Evolutionary conservation across 2,888 invertebrate species (phyloP).

Genomic region (Pandemis cinnamomeana): DNA sequence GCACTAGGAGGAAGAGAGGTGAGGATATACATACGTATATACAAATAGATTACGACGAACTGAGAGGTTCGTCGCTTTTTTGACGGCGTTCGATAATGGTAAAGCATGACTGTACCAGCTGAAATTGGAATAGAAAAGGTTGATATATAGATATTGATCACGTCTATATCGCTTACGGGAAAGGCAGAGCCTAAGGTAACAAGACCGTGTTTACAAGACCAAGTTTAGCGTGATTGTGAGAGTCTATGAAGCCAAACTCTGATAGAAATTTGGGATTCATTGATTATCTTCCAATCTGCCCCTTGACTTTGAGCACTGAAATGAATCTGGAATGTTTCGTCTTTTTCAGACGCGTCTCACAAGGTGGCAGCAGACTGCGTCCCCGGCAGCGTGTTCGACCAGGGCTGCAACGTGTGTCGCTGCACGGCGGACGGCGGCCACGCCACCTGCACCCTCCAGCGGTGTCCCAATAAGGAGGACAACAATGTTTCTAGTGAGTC

Average conservation of each 20-base stretch:
- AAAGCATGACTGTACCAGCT: too few species aligned
- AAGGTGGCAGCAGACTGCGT: slow-evolving; percentile 60
- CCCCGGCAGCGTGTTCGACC: slow-evolving; percentile 69
- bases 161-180: too few species aligned
- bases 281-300: neutral
- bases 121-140: too few species aligned
- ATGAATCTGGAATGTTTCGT: neutral
- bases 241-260: too few species aligned
- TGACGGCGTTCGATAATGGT: too few species aligned
- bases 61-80: too few species aligned
- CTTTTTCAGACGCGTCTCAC: slow-evolving; percentile 58
- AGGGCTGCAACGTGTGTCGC: slow-evolving; percentile 78
- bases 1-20: slow-evolving; percentile 67
- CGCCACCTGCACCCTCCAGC: slow-evolving; percentile 74
- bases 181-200: too few species aligned
- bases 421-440: slow-evolving; percentile 76
- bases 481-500: slow-evolving; percentile 52
- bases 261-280: neutral
- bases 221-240: too few species aligned
- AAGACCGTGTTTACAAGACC: too few species aligned
- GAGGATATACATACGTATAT: slow-evolving; percentile 15
- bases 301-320: neutral
- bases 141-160: too few species aligned
- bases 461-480: slow-evolving; percentile 56
- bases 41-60: too few species aligned